Evolutionary conservation across 2,113 vertebrate species (phyloP), one percentile per base, ranked within the genome.

Genomic region (Lipophrys pholis): DNA sequence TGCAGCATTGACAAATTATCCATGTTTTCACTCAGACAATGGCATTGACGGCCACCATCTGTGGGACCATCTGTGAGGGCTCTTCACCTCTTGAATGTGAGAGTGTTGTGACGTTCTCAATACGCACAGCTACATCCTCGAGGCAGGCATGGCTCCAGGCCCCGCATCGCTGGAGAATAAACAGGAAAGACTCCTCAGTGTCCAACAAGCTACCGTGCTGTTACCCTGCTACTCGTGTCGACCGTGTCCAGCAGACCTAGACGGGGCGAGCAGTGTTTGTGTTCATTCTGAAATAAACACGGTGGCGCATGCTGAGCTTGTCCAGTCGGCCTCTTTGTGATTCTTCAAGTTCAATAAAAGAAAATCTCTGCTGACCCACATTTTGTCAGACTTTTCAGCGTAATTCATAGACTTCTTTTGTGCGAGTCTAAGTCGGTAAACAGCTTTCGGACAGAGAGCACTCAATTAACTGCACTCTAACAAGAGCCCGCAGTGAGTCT

Each of bases 1-100:
- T 54, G 68, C 61, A 63, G 58, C 78, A 65, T 57, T 41, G 50
- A 77, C 74, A 83, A 76, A 88, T 75, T 56, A 68, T 68, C 62
- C 54, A 58, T 75, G 65, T 76, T 88, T 90, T 78, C 78, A 78
- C 51, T 72, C 53, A 74, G 81, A 85, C 83, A 71, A 74, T 68
- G 49, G 43, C 9, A 61, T 55, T 78, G 80, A 87, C 71, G 21
- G 72, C 58, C 48, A 87, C 92, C 91, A 92, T 92, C 92, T 92
- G 92, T 51, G 69, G 73, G 75, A 54, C 91, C 91, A 93, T 92
- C 91, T 92, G 92, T 40, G 83, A 73, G 59, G 79, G 77, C 81
- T 81, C 76, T 76, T 87, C 84, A 84, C 80, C 76, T 84, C 79
- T 69, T 45, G 52, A 83, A 89, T 76, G 67, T 58, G 77, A 75